These are phyloP conservation scores for Atta cephalotes DNA, from an alignment of 1,140 invertebrate genomes.

Conservation along the genomic window DNA sequence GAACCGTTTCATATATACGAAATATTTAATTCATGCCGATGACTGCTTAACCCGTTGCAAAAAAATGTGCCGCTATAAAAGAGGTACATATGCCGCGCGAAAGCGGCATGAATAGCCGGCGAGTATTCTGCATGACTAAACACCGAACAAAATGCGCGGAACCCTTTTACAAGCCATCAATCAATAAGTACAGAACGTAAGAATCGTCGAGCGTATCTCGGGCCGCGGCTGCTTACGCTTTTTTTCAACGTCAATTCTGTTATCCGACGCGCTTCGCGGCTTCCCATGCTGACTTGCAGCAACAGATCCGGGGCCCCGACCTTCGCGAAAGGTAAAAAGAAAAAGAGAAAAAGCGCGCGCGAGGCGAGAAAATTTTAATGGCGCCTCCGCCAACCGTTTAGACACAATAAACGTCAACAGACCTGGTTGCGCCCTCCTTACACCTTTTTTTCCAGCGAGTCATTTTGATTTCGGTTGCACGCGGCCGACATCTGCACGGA, in stretches of 20 bases:
- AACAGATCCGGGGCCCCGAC: constrained; percentile 63
- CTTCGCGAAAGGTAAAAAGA: constrained; percentile 65
- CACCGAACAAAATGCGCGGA: constrained; percentile 75
- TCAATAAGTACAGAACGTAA: constrained; percentile 75
- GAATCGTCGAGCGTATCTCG: constrained; percentile 63
- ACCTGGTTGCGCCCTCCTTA: constrained; percentile 74
- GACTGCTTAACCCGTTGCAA: constrained; percentile 8
- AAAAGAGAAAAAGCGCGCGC: constrained; percentile 52
- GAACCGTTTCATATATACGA: background rate
- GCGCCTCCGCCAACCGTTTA: constrained; percentile 78
- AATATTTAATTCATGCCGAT: constrained; percentile 9
- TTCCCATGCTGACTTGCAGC: constrained; percentile 79
- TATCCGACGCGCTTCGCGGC: constrained; percentile 62
- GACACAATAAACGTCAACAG: constrained; percentile 82
- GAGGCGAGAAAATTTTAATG: constrained; percentile 79
- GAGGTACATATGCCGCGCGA: constrained; percentile 4
- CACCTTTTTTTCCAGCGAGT: constrained; percentile 76
- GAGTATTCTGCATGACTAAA: constrained; percentile 82
- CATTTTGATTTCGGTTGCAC: constrained; percentile 75
- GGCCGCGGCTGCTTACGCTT: constrained; percentile 21
- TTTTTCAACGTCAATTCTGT: constrained; percentile 31
- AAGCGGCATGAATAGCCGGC: constrained; percentile 50
- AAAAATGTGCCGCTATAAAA: constrained; percentile 51
- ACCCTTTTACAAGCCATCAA: constrained; percentile 82
- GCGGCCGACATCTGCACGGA: constrained; percentile 67